Percentiles rank a stretch among this genome's conserved stretches.
Conservation (phyloP, 2,797 vertebrate genomes). For the Microctenopoma stevenorrisi region DNA sequence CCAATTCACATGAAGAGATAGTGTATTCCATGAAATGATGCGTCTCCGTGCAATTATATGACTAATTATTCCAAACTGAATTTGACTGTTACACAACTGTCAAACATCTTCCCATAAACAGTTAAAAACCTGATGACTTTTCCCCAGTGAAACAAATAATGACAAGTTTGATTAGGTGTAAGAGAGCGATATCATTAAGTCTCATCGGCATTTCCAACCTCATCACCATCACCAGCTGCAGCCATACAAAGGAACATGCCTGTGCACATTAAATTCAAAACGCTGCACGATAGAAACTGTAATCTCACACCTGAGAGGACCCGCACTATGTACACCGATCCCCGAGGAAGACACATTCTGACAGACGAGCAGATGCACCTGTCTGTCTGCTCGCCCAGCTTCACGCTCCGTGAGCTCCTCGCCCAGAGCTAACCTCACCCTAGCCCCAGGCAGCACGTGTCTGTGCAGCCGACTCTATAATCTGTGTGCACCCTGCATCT, state of each 20-base stretch:
- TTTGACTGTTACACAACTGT: slow-evolving; percentile 21
- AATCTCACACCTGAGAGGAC: slow-evolving; percentile 79
- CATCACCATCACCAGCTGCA: slow-evolving; percentile 52
- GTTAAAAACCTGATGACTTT: slow-evolving; percentile 40
- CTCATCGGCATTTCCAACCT: slow-evolving; percentile 63
- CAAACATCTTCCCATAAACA: slow-evolving; percentile 10
- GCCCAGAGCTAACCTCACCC: slow-evolving; percentile 54
- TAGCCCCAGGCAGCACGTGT: slow-evolving; percentile 55
- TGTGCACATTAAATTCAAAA: slow-evolving; percentile 55
- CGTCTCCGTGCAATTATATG: neutral
- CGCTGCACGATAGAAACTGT: slow-evolving; percentile 81
- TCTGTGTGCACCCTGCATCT: neutral
- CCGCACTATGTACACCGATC: slow-evolving; percentile 62
- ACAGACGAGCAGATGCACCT: slow-evolving; percentile 67
- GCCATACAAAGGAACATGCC: slow-evolving; percentile 59
- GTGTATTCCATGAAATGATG: neutral
- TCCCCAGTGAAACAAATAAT: slow-evolving; percentile 25
- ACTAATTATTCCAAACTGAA: rapidly evolving
- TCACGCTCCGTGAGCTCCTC: slow-evolving; percentile 54
- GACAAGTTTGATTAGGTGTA: slow-evolving; percentile 72
- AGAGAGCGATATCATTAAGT: slow-evolving; percentile 64
- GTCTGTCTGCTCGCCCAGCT: slow-evolving; percentile 52
- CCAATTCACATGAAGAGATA: neutral
- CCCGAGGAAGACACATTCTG: slow-evolving; percentile 50
- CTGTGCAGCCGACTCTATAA: neutral